A percentile compares a stretch with the other conserved stretches of the same genome.
phyloP scores from a whole-genome alignment of 1,140 invertebrate genomes.

The Asobara japonica region DNA sequence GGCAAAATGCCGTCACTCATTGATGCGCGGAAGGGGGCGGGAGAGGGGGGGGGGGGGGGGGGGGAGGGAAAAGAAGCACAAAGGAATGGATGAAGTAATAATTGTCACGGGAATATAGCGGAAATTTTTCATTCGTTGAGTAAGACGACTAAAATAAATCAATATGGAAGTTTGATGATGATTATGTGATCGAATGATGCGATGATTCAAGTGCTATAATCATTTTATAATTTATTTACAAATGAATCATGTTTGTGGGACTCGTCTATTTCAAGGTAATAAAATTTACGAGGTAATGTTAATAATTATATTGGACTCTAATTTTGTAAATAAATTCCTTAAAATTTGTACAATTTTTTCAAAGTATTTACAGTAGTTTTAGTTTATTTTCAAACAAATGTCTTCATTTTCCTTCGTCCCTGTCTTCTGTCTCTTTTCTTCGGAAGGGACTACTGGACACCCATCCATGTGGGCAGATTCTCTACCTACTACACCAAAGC shows the following conservation, averaged over 20 bases:
- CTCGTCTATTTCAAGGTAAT: not conserved
- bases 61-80: not conserved
- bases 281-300: too few species aligned
- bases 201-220: not conserved
- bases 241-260: too few species aligned
- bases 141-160: constrained; percentile 3
- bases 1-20: not conserved
- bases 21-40: not conserved
- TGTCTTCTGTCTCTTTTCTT: too few species aligned
- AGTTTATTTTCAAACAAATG: too few species aligned
- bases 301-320: too few species aligned
- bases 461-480: too few species aligned
- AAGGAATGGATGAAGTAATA: not conserved
- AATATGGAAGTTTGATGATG: constrained; percentile 18
- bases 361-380: too few species aligned
- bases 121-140: constrained; percentile 22
- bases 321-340: too few species aligned
- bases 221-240: not conserved
- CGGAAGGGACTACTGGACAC: too few species aligned
- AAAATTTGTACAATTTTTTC: too few species aligned
- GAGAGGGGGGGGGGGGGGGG: not conserved
- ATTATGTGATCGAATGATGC: not conserved
- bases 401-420: too few species aligned
- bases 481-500: too few species aligned
- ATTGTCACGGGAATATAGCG: not conserved